These are phyloP conservation scores for Anseranas semipalmata DNA, from an alignment of 2,113 vertebrate species.

Conservation along the genomic window DNA sequence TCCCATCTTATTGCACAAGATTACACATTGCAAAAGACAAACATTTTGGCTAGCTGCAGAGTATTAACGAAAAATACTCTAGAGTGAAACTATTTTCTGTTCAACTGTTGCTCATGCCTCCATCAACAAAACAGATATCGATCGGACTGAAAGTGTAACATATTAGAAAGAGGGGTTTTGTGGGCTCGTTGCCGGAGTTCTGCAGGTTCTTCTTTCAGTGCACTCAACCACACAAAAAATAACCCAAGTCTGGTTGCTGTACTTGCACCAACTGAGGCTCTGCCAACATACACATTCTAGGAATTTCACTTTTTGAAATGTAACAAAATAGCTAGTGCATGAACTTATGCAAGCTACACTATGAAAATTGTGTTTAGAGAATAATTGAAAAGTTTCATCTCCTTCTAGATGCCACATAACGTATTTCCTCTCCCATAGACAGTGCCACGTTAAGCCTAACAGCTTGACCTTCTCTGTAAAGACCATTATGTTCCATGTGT, in stretches of 20 bases:
- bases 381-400: background rate
- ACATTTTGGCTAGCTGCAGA: background rate
- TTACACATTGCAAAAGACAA: background rate
- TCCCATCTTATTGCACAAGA: background rate
- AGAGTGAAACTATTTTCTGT: slow-evolving; percentile 5
- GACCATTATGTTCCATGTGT: background rate
- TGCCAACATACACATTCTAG: background rate
- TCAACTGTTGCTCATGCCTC: background rate
- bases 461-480: background rate
- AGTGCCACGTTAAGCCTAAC: rapidly evolving
- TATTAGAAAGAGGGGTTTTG: background rate
- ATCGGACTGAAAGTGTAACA: background rate
- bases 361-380: background rate
- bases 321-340: background rate
- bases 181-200: background rate
- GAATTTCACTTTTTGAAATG: background rate
- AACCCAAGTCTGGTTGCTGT: background rate
- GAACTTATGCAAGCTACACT: background rate
- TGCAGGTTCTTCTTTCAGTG: slow-evolving; percentile 9
- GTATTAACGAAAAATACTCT: background rate
- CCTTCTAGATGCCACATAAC: background rate
- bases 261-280: background rate
- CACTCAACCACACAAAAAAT: slow-evolving; percentile 2
- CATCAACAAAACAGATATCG: background rate
- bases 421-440: background rate